Evolutionary conservation across 1,140 invertebrate genomes (phyloP).

Genomic region (Pantala flavescens): DNA sequence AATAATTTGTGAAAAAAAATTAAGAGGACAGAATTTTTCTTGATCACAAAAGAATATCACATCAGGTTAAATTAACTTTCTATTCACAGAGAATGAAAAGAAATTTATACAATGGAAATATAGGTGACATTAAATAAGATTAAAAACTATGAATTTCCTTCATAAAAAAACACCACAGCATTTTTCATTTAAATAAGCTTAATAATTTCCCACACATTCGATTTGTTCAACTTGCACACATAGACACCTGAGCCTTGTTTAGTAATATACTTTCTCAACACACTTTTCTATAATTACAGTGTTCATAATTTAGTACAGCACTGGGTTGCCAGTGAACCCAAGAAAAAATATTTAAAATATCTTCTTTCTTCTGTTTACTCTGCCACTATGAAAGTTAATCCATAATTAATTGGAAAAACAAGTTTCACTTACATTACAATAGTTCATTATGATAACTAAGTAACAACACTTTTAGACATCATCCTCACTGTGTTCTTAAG

Average conservation of each 20-base stretch:
- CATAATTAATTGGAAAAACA: neutral
- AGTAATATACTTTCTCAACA: neutral
- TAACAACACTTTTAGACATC: constrained; percentile 70
- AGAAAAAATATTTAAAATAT: constrained; percentile 10
- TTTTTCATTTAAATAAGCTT: neutral
- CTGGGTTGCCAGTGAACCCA: neutral
- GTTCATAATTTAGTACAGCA: neutral
- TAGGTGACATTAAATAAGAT: neutral
- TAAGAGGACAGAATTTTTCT: neutral
- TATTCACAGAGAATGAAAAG: no score
- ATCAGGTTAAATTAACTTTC: no score
- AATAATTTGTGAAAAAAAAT: neutral
- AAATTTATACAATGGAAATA: neutral
- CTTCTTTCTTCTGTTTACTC: neutral
- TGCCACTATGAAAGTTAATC: neutral
- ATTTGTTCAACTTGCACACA: neutral
- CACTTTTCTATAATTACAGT: neutral
- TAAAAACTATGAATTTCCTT: neutral
- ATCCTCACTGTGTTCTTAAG: constrained; percentile 88
- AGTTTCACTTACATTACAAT: neutral
- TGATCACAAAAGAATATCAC: no score
- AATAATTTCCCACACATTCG: neutral
- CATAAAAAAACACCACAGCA: neutral
- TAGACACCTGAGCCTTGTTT: neutral
- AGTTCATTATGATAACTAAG: neutral